phyloP scores from a whole-genome alignment of 2,113 vertebrate genomes.

The Pantherophis guttatus region DNA sequence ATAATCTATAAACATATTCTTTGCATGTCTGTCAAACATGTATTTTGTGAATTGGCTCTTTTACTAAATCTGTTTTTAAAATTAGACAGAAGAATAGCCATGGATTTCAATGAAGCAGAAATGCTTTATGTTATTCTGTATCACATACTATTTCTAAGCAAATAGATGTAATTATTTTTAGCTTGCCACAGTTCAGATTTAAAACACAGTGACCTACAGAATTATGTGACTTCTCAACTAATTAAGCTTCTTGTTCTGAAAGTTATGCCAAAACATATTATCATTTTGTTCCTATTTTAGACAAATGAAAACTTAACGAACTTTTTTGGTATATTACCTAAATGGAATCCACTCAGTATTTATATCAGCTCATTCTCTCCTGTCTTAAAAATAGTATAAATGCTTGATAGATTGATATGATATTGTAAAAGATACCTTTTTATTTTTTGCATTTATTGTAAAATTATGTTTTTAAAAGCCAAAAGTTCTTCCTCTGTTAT shows the following conservation, averaged over 20 bases:
- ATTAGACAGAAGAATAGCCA: neutral
- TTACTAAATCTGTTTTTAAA: neutral
- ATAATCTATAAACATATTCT: neutral
- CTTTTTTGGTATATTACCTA: conserved; percentile 55
- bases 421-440: conserved; percentile 63
- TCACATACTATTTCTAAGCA: conserved; percentile 43
- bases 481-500: conserved; percentile 56
- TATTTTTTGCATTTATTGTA: conserved; percentile 59
- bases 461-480: conserved; percentile 54
- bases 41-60: neutral
- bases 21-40: neutral
- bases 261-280: conserved; percentile 72
- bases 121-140: conserved; percentile 13
- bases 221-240: conserved; percentile 46
- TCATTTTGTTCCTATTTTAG: conserved; percentile 59
- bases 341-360: conserved; percentile 65
- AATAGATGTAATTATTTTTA: conserved; percentile 44
- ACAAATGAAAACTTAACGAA: conserved; percentile 66
- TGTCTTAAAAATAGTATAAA: conserved; percentile 47
- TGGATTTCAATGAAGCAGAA: neutral
- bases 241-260: conserved; percentile 52
- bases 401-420: conserved; percentile 65
- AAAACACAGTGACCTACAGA: conserved; percentile 51
- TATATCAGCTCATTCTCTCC: conserved; percentile 62
- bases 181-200: conserved; percentile 49